Conservation (phyloP, 2,888 invertebrate species). For the Pristionchus fissidentatus region DNA sequence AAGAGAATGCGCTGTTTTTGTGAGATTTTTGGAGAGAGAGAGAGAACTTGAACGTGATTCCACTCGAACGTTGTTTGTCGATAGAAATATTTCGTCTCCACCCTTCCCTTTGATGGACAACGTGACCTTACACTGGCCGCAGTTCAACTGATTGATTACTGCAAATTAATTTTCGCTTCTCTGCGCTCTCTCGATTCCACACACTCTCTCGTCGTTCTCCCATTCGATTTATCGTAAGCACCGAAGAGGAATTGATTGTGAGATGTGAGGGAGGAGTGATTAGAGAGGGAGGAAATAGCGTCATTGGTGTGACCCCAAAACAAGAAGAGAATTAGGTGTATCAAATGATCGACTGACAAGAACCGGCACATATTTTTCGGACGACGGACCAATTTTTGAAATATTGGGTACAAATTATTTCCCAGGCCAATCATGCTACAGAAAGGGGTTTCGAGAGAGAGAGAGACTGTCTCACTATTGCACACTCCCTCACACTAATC, state of each 20-base stretch:
- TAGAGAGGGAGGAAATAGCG: slow-evolving; percentile 12
- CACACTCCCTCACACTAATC: no score
- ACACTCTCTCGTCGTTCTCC: slow-evolving; percentile 10
- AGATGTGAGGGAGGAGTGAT: slow-evolving; percentile 19
- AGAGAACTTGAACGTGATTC: no score
- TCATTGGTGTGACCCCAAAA: slow-evolving; percentile 10
- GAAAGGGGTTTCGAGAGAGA: no score
- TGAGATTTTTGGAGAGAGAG: no score
- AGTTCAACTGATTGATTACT: not conserved
- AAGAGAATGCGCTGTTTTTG: not conserved
- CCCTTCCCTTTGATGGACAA: not conserved
- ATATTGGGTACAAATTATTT: no score
- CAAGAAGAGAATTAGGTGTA: no score
- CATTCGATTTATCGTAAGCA: no score
- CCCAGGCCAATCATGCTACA: no score
- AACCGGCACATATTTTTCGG: no score
- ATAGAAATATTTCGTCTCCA: not conserved
- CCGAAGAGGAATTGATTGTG: slow-evolving; percentile 7
- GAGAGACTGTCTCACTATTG: no score
- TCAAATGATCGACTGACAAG: no score
- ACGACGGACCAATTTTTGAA: no score
- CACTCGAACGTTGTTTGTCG: not conserved
- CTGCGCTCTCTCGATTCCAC: not conserved
- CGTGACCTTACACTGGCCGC: slow-evolving; percentile 3
- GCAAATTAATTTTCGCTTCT: slow-evolving; percentile 4